These are phyloP conservation scores for Callimorpha dominula DNA, from an alignment of 2,888 invertebrate species.

Conservation along the genomic window DNA sequence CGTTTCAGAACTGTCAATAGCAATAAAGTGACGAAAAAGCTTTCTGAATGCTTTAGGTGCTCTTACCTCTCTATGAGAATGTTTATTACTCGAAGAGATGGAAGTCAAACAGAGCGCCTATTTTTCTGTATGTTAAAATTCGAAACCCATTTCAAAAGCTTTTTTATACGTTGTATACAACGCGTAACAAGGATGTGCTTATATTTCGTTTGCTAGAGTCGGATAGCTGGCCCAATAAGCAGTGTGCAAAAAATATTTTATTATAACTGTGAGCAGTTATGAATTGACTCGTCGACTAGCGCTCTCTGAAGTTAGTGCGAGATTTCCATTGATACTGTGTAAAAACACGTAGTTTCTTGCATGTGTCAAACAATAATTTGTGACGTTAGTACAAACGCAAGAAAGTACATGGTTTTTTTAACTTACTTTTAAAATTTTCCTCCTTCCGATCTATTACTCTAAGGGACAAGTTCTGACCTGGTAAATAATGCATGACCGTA, in stretches of 20 bases:
- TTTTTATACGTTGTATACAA: not conserved
- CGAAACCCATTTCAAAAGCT: not conserved
- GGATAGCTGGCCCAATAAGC: not conserved
- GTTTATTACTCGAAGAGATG: constrained; percentile 32
- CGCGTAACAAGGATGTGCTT: not conserved
- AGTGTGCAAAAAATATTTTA: not conserved
- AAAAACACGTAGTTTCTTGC: not conserved
- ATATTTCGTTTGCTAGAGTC: not conserved
- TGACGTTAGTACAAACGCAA: not conserved
- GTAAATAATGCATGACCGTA: no score
- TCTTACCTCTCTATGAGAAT: constrained; percentile 2
- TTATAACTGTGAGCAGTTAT: not conserved
- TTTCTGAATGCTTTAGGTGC: constrained; percentile 21
- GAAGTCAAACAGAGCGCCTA: constrained; percentile 7
- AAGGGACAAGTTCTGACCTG: no score
- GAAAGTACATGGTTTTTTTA: not conserved
- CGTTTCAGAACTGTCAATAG: constrained; percentile 39
- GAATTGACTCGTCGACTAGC: not conserved
- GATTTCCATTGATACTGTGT: not conserved
- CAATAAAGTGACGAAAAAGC: constrained; percentile 36
- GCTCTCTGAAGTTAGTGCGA: not conserved
- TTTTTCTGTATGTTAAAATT: constrained; percentile 4
- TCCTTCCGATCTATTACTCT: not conserved
- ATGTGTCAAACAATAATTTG: not conserved
- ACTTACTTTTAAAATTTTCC: not conserved